Conservation (phyloP, 2,113 vertebrate species). For the Chrysochloris asiatica region DNA sequence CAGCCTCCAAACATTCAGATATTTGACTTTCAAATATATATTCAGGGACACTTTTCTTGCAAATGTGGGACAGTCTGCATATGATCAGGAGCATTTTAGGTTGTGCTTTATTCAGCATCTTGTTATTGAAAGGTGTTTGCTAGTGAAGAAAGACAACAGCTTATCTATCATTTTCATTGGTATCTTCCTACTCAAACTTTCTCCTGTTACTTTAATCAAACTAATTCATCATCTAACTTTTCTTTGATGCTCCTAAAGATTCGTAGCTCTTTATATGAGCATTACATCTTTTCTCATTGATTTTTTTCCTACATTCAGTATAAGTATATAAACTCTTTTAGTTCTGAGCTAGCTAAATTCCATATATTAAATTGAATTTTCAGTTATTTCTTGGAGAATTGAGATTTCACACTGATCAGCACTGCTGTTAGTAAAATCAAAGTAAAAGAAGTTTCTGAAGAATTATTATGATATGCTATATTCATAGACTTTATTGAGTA, state of each 20-base stretch:
- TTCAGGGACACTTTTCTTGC: not conserved
- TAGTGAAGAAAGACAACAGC: not conserved
- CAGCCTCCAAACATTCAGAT: not conserved
- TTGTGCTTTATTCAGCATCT: not conserved
- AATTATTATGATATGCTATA: conserved; percentile 26
- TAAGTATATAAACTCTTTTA: conserved; percentile 12
- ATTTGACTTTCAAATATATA: not conserved
- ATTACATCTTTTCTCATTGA: conserved; percentile 50
- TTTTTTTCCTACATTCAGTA: conserved; percentile 15
- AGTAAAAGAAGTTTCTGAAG: not conserved
- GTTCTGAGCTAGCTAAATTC: conserved; percentile 62
- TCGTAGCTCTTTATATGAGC: not conserved
- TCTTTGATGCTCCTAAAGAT: conserved; percentile 41
- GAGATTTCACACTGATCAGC: conserved; percentile 58
- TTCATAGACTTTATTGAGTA: not conserved
- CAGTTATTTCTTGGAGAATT: conserved; percentile 60
- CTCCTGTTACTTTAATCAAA: conserved; percentile 55
- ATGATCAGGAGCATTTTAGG: not conserved
- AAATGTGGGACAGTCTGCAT: not conserved
- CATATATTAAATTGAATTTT: conserved; percentile 59
- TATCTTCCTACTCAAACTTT: conserved; percentile 41
- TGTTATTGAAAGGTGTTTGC: not conserved
- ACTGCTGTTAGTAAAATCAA: conserved; percentile 57
- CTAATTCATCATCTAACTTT: conserved; percentile 54
- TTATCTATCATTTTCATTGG: conserved; percentile 12